Evolutionary conservation across 1,140 invertebrate species (phyloP).

Genomic region (Dufourea novaeangliae): DNA sequence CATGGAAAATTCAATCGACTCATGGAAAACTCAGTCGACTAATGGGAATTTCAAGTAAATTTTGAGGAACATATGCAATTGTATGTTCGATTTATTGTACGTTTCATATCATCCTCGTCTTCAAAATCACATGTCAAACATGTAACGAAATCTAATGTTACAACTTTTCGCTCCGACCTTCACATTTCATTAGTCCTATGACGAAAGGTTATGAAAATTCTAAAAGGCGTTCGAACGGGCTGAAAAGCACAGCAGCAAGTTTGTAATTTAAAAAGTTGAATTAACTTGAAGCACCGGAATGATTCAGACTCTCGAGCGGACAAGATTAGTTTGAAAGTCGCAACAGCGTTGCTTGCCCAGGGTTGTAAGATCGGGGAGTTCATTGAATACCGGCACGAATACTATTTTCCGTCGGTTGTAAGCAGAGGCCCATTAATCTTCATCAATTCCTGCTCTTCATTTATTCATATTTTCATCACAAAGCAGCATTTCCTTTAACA

Average conservation of each 20-base stretch:
- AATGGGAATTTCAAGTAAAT: no score
- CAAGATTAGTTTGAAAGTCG: not conserved
- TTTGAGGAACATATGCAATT: no score
- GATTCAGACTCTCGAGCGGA: not conserved
- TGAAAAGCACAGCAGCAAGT: no score
- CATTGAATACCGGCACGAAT: not conserved
- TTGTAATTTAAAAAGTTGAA: not conserved
- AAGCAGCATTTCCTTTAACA: not conserved
- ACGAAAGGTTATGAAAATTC: not conserved
- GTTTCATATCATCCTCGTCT: no score
- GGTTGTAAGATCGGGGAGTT: not conserved
- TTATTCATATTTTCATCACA: not conserved
- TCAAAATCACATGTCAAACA: no score
- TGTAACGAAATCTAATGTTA: no score
- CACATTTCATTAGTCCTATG: no score
- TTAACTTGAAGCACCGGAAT: not conserved
- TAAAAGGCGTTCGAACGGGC: no score
- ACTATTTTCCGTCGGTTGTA: not conserved
- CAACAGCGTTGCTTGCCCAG: not conserved
- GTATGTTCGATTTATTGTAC: no score
- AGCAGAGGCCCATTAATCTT: conserved; percentile 11
- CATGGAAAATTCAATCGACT: no score
- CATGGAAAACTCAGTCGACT: no score
- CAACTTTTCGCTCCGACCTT: no score
- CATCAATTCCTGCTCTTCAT: not conserved